Conservation (phyloP, 2,113 vertebrate species). For the Anguilla japonica region DNA sequence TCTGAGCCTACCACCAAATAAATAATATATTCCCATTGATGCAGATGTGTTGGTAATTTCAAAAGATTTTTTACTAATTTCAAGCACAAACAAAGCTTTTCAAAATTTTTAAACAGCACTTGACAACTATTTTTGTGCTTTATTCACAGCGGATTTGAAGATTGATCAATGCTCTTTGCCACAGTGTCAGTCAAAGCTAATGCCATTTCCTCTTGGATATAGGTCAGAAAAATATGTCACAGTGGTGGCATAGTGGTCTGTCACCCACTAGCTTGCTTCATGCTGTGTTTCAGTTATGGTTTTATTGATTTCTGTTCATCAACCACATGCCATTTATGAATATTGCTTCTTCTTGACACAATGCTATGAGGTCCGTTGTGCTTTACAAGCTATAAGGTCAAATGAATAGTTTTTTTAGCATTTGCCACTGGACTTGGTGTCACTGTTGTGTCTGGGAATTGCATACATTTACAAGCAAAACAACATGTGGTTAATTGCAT, state of each 20-base stretch:
- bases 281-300: conserved; percentile 9
- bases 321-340: not conserved
- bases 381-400: conserved; percentile 8
- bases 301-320: conserved; percentile 13
- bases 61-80: too few species aligned
- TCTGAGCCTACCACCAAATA: not conserved
- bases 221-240: not conserved
- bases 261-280: not conserved
- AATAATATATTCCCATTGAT: not conserved
- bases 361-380: not conserved
- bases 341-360: not conserved
- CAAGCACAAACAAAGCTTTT: not conserved
- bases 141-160: not conserved
- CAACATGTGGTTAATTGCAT: conserved; percentile 9
- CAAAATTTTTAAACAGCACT: not conserved
- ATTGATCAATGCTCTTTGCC: not conserved
- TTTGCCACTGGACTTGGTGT: conserved; percentile 1
- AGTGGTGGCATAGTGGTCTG: not conserved
- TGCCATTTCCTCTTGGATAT: not conserved
- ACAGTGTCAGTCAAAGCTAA: not conserved
- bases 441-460: conserved; percentile 25
- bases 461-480: conserved; percentile 19
- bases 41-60: not conserved
- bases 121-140: not conserved
- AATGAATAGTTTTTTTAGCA: not conserved